Evolutionary conservation across 2,797 vertebrate genomes (phyloP).

Genomic region (Channallabes apus): DNA sequence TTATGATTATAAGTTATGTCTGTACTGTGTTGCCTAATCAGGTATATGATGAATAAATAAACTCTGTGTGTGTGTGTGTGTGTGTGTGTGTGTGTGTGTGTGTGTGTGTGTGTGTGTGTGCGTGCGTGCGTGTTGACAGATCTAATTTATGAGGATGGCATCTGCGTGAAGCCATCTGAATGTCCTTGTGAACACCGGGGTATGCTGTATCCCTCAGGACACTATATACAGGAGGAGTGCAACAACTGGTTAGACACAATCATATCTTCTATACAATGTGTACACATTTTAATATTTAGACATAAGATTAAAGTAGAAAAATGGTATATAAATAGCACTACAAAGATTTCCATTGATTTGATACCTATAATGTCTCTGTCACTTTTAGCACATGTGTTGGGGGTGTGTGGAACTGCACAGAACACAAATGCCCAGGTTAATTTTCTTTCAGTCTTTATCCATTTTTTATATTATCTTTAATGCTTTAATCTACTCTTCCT

Average conservation of each 20-base stretch:
- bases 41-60: background rate
- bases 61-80: no score
- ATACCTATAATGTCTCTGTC: constrained; percentile 58
- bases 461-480: background rate
- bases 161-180: constrained; percentile 82
- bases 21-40: background rate
- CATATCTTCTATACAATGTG: background rate
- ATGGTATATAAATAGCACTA: background rate
- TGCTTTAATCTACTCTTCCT: background rate
- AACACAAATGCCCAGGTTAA: constrained; percentile 86
- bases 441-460: background rate
- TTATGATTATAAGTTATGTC: background rate
- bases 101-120: background rate
- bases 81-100: background rate
- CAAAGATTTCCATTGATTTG: background rate
- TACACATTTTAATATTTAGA: background rate
- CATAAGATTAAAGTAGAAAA: background rate
- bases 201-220: constrained; percentile 78
- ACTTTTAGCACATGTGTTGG: constrained; percentile 85
- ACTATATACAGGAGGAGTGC: constrained; percentile 87
- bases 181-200: constrained; percentile 93
- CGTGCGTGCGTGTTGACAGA: constrained; percentile 68
- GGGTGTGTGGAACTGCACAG: constrained; percentile 90
- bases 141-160: constrained; percentile 84
- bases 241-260: constrained; percentile 83